Conservation (phyloP, 2,888 invertebrate genomes). For the Norana najaformis region DNA sequence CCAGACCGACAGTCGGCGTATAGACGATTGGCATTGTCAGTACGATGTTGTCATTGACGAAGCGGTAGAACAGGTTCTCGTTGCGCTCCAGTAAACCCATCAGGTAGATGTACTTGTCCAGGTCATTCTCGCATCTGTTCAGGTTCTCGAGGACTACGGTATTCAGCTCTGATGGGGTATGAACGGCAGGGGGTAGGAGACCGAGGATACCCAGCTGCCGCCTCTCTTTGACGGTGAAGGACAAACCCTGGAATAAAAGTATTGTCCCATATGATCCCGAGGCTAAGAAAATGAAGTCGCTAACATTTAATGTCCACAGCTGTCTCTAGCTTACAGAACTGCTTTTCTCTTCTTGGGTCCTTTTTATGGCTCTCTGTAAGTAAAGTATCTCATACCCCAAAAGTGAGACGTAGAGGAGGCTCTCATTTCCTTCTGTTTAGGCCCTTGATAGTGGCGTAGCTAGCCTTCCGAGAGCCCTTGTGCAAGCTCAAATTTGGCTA, state of each 20-base stretch:
- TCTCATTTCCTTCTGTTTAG: no score
- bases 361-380: no score
- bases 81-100: conserved; percentile 79
- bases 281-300: no score
- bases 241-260: conserved; percentile 78
- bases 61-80: conserved; percentile 90
- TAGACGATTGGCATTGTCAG: conserved; percentile 93
- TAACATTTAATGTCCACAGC: no score
- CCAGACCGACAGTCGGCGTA: no score
- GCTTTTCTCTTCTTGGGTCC: no score
- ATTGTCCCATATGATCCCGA: background rate
- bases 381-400: no score
- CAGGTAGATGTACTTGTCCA: conserved; percentile 58
- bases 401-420: no score
- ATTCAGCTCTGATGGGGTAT: conserved; percentile 68
- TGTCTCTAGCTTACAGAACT: no score
- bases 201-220: conserved; percentile 93
- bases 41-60: conserved; percentile 68
- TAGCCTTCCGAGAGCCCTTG: no score
- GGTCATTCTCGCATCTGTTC: conserved; percentile 72
- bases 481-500: no score
- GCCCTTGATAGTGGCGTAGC: no score
- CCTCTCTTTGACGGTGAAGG: conserved; percentile 88
- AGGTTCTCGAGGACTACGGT: conserved; percentile 70
- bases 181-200: conserved; percentile 85